Evolutionary conservation across 2,797 vertebrate species (phyloP).

Genomic region (Gastrophryne carolinensis): DNA sequence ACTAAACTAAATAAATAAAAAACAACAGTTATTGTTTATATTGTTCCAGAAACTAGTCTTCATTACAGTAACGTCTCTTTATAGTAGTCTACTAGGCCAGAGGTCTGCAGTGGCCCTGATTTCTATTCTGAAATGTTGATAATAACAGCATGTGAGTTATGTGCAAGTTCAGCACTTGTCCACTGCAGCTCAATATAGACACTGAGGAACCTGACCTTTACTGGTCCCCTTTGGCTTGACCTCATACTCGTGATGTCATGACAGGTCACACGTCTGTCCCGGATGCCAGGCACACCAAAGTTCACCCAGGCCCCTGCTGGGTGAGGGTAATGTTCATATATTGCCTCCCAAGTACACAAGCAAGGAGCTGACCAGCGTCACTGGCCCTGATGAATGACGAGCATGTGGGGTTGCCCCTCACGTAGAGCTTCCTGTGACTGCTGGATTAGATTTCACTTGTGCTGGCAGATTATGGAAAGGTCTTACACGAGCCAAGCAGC

Average conservation of each 20-base stretch:
- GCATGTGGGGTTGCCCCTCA: not conserved
- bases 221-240: not conserved
- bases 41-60: too few species aligned
- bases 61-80: too few species aligned
- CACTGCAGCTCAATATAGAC: not conserved
- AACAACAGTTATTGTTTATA: too few species aligned
- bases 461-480: not conserved
- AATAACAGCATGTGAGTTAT: too few species aligned
- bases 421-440: not conserved
- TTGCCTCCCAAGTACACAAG: not conserved
- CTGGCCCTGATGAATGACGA: not conserved
- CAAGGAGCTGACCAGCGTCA: not conserved
- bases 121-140: too few species aligned
- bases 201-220: not conserved
- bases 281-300: not conserved
- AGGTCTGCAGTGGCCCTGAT: too few species aligned
- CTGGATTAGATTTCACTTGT: conserved; percentile 1
- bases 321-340: not conserved
- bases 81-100: too few species aligned
- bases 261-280: not conserved
- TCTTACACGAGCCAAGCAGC: not conserved
- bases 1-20: too few species aligned
- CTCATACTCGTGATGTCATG: not conserved
- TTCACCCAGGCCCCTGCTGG: not conserved
- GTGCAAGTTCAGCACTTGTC: conserved; percentile 17